Evolutionary conservation across 2,888 invertebrate species (phyloP).

Genomic region (Nemotelus nigrinus): DNA sequence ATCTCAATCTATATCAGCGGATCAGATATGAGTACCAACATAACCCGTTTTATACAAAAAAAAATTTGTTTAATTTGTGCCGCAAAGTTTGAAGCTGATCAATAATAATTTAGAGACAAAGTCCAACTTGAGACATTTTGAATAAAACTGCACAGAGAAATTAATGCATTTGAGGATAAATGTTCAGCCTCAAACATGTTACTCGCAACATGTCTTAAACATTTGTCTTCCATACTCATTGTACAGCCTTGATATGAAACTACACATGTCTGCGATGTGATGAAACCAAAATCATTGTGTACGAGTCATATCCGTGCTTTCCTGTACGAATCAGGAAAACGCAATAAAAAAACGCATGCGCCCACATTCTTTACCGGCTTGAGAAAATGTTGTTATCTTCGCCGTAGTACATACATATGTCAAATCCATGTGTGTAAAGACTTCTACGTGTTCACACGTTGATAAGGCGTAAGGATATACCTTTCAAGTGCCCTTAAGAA

Average conservation of each 20-base stretch:
- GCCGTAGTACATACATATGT: neutral
- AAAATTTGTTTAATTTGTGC: too few species aligned
- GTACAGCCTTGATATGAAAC: conserved; percentile 17
- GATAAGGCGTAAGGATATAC: conserved; percentile 27
- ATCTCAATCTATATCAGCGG: too few species aligned
- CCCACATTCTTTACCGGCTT: conserved; percentile 1
- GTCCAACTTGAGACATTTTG: too few species aligned
- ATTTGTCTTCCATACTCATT: neutral
- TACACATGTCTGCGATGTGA: conserved; percentile 33
- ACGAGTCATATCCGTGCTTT: conserved; percentile 26
- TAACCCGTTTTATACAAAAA: too few species aligned
- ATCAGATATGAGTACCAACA: too few species aligned
- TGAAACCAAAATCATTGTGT: conserved; percentile 23
- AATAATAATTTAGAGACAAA: too few species aligned
- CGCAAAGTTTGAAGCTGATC: too few species aligned
- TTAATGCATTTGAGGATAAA: too few species aligned
- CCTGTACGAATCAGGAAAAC: conserved; percentile 46
- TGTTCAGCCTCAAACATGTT: too few species aligned
- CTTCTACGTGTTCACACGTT: conserved; percentile 27
- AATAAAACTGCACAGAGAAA: too few species aligned
- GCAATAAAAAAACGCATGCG: conserved; percentile 50
- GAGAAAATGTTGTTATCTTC: conserved; percentile 13
- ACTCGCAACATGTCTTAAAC: neutral
- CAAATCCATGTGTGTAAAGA: neutral
- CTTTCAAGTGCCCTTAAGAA: conserved; percentile 28